These are phyloP conservation scores for Halisarca cf. caerulea DNA, from an alignment of 37 sponge, comb jelly and placozoan genomes.

Conservation along the genomic window DNA sequence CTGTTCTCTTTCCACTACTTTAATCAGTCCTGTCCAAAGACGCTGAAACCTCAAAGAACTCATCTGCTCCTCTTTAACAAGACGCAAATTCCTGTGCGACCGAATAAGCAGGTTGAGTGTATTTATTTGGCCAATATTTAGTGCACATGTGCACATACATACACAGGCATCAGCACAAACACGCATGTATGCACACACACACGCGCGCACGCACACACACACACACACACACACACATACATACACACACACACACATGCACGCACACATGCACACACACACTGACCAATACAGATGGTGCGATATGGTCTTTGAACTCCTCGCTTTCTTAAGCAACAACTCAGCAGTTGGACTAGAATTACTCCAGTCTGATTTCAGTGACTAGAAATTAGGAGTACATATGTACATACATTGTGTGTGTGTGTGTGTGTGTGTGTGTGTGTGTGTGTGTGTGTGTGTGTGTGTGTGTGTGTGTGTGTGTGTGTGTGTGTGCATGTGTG, in stretches of 20 bases:
- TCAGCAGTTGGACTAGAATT: not conserved
- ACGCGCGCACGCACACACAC: not conserved
- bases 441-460: too few relatives aligned
- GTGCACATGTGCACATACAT: too few relatives aligned
- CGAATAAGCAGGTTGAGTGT: too few relatives aligned
- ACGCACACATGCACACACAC: not conserved
- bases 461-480: too few relatives aligned
- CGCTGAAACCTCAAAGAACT: not conserved
- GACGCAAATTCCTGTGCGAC: constrained; percentile 16
- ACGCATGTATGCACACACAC: not conserved
- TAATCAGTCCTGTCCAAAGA: not conserved
- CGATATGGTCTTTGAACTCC: not conserved
- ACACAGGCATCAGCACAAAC: not conserved
- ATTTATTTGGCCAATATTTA: too few relatives aligned
- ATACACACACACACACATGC: not conserved
- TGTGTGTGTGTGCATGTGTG: too few relatives aligned
- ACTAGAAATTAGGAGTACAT: not conserved
- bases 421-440: not conserved
- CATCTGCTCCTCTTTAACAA: not conserved
- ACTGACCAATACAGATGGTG: constrained; percentile 28
- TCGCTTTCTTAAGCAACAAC: not conserved
- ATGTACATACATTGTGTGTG: not conserved
- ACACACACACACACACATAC: not conserved
- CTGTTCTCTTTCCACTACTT: not conserved
- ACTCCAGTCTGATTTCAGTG: constrained; percentile 6